Conservation (phyloP, 2,113 vertebrate genomes). For the Polypterus senegalus region DNA sequence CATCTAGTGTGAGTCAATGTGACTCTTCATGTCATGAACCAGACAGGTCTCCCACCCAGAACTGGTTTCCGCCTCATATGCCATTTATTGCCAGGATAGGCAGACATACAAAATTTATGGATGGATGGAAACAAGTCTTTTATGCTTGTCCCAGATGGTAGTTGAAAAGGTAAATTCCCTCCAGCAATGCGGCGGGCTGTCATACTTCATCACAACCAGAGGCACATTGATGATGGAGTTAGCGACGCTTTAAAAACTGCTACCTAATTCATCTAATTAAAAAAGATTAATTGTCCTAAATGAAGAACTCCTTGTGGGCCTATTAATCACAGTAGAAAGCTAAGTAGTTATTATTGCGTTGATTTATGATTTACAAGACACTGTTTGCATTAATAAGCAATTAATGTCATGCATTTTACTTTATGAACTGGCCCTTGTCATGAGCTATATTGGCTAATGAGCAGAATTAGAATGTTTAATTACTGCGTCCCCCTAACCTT, state of each 20-base stretch:
- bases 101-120: too few relatives aligned
- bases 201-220: too few relatives aligned
- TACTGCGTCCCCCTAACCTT: neutral
- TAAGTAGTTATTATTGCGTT: slow-evolving; percentile 2
- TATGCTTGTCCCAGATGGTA: too few relatives aligned
- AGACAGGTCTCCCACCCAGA: too few relatives aligned
- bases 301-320: neutral
- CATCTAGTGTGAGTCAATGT: too few relatives aligned
- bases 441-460: neutral
- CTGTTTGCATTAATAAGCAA: slow-evolving; percentile 1
- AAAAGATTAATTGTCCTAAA: slow-evolving; percentile 1
- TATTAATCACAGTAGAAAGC: neutral
- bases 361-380: slow-evolving; percentile 8
- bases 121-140: too few relatives aligned
- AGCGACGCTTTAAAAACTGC: neutral
- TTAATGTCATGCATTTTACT: neutral
- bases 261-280: slow-evolving; percentile 1
- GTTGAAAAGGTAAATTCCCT: too few relatives aligned
- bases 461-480: slow-evolving; percentile 1
- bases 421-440: slow-evolving; percentile 3
- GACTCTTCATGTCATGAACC: too few relatives aligned
- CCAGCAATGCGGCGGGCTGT: too few relatives aligned
- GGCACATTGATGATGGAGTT: too few relatives aligned
- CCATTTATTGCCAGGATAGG: too few relatives aligned
- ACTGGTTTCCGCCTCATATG: too few relatives aligned